Evolutionary conservation across 2,888 invertebrate species (phyloP).

Genomic region (Lottia scabra): DNA sequence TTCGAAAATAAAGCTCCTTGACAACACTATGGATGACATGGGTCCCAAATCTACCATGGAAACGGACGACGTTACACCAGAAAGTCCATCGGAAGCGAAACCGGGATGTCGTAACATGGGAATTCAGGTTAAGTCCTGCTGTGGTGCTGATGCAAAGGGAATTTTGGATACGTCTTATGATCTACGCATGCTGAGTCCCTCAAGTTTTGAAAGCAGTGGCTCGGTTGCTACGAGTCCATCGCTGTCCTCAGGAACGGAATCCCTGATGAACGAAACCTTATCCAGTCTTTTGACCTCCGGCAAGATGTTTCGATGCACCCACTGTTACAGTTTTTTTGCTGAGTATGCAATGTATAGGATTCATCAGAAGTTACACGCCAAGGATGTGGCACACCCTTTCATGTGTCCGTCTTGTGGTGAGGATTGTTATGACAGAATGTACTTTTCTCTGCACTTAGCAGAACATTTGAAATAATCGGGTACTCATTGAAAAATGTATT

Average conservation of each 20-base stretch:
- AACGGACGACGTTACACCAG: neutral
- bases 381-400: constrained; percentile 47
- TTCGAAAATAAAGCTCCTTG: neutral
- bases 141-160: constrained; percentile 26
- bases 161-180: constrained; percentile 18
- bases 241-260: constrained; percentile 14
- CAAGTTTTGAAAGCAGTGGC: constrained; percentile 27
- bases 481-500: neutral
- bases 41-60: neutral
- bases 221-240: constrained; percentile 36
- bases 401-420: constrained; percentile 55
- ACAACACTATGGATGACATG: neutral
- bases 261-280: constrained; percentile 42
- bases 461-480: constrained; percentile 50
- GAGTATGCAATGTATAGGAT: constrained; percentile 61
- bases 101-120: constrained; percentile 17
- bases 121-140: constrained; percentile 52
- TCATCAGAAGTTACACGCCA: constrained; percentile 54
- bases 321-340: constrained; percentile 59
- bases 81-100: constrained; percentile 10
- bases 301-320: constrained; percentile 55
- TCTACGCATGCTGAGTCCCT: constrained; percentile 11
- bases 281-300: constrained; percentile 50
- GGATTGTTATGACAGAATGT: constrained; percentile 59
- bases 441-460: constrained; percentile 55